Evolutionary conservation across 2,888 invertebrate species (phyloP), one percentile per base, ranked within the genome.

Genomic region (Chymomyza fuscimana): DNA sequence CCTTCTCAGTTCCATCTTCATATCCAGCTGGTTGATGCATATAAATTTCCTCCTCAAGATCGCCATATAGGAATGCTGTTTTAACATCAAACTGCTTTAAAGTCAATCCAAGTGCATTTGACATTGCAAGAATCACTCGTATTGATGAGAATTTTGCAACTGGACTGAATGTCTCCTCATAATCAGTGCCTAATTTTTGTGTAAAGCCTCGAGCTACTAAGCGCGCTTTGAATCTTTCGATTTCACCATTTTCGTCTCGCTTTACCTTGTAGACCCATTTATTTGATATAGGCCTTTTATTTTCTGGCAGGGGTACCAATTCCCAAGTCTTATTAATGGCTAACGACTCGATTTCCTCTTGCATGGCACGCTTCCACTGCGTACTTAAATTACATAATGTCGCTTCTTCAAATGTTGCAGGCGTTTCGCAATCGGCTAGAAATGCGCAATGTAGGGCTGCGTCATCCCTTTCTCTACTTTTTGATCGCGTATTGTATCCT

Each of bases 151-250:
- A 75, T 73, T 73, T 80, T 12, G 78, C 82, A 0, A 89, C 89
- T n/a, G 89, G 87, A 56, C 89, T 82, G 65, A 86, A 90, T 1
- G 86, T 86, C 67, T 89, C 84, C 32, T 82, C 71, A 72, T 86
- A 90, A 70, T 88, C 86, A 46, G 79, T 66, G 7, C 79, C 86
- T 56, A 69, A 74, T 69, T 81, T 66, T 65, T 89, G 86, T 4
- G 70, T 72, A 65, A 19, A 19, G 2, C 19, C 19, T 19, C 19
- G 19, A 1, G 19, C 19, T 19, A 19, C 19, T 19, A 19, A 19
- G 19, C 19, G 19, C 19, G 19, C 19, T 19, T 19, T 19, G 2
- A 51, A 25, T 25, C 25, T 25, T 25, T 25, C 25, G 25, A 25
- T 25, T 25, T 25, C 25, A 25, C 25, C 25, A 50, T 64, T 36